Evolutionary conservation across 2,797 vertebrate genomes (phyloP).

Genomic region (Chrysocyon brachyurus): DNA sequence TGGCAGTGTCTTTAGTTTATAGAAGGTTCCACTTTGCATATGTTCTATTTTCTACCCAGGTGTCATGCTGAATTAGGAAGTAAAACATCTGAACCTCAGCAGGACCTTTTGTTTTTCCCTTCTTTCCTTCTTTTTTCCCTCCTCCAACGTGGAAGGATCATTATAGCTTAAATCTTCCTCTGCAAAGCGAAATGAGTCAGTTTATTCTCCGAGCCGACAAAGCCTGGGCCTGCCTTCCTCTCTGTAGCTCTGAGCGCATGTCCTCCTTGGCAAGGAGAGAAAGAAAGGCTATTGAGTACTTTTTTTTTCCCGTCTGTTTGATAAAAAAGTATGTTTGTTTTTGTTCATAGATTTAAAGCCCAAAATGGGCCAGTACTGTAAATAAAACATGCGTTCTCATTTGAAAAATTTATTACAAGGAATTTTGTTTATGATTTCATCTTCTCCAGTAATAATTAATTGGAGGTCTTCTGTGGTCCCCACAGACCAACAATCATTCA

Average conservation of each 20-base stretch:
- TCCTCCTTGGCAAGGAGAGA: conserved; percentile 88
- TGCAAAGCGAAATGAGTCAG: conserved; percentile 76
- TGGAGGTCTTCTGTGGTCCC: conserved; percentile 91
- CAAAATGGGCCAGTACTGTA: conserved; percentile 92
- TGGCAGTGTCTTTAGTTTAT: background rate
- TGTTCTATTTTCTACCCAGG: conserved; percentile 48
- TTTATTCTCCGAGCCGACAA: conserved; percentile 71
- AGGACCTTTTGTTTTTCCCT: conserved; percentile 2
- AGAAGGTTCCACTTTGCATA: conserved; percentile 22
- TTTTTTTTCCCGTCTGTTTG: conserved; percentile 86
- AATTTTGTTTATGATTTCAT: conserved; percentile 94
- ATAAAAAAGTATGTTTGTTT: conserved; percentile 90
- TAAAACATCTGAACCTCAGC: conserved; percentile 53
- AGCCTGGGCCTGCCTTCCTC: conserved; percentile 61
- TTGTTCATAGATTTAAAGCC: conserved; percentile 91
- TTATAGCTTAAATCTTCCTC: conserved; percentile 61
- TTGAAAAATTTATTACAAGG: conserved; percentile 95
- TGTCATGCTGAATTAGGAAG: conserved; percentile 47
- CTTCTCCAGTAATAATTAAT: conserved; percentile 93
- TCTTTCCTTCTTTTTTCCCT: background rate
- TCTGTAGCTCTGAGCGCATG: conserved; percentile 79
- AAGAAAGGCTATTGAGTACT: conserved; percentile 89
- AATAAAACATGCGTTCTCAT: conserved; percentile 93
- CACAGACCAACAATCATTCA: conserved; percentile 89
- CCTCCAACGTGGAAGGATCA: background rate